Conservation (phyloP, 2,797 vertebrate species). For the Spheniscus humboldti region DNA sequence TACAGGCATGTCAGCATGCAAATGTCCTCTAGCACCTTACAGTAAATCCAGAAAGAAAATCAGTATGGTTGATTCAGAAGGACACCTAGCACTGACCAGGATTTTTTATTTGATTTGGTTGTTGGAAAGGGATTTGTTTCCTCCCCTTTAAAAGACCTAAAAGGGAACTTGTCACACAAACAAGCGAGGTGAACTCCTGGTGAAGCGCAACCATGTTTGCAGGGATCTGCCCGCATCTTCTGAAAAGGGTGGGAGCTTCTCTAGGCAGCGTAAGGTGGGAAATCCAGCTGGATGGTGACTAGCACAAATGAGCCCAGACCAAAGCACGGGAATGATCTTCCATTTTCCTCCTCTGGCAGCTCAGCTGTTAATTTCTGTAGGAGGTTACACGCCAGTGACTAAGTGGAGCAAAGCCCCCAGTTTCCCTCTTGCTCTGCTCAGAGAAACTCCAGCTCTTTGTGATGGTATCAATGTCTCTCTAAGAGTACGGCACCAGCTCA, state of each 20-base stretch:
- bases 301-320: not conserved
- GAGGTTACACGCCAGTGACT: not conserved
- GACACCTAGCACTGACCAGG: not conserved
- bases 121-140: not conserved
- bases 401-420: not conserved
- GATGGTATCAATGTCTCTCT: not conserved
- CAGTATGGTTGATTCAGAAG: not conserved
- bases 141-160: not conserved
- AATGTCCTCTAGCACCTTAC: not conserved
- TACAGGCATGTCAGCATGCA: not conserved
- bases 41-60: not conserved
- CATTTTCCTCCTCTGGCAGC: not conserved
- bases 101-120: not conserved
- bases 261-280: not conserved
- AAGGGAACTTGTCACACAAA: not conserved
- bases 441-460: not conserved
- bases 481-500: not conserved
- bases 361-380: not conserved
- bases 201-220: fast-evolving
- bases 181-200: not conserved
- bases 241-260: not conserved
- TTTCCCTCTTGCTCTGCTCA: not conserved
- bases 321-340: not conserved
- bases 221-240: not conserved
- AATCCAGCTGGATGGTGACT: not conserved